Percentiles rank a stretch among this genome's conserved stretches.
Conservation (phyloP, 2,888 invertebrate genomes). For the Trachelus iudaicus region DNA sequence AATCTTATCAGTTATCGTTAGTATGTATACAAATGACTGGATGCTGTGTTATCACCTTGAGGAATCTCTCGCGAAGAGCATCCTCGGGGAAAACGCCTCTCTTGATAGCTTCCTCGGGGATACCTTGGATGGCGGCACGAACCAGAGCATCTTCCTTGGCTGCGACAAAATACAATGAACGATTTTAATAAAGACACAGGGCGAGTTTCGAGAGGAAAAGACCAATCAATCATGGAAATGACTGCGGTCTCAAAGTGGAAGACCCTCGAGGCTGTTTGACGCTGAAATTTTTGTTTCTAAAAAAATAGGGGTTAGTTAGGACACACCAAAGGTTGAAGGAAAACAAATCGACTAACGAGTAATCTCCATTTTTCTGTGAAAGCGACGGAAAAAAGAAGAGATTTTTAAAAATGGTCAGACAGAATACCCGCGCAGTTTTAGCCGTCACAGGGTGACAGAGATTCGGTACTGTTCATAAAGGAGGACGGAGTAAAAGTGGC, state of each 20-base stretch:
- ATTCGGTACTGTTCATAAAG: too few species aligned
- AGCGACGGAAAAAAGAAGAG: background rate
- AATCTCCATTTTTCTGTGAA: background rate
- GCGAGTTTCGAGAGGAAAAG: background rate
- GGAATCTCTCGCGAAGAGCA: constrained; percentile 85
- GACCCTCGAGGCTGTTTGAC: too few species aligned
- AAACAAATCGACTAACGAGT: background rate
- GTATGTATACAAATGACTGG: constrained; percentile 18
- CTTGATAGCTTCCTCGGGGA: constrained; percentile 80
- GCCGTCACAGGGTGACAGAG: background rate
- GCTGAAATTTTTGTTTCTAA: too few species aligned
- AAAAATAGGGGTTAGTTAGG: too few species aligned
- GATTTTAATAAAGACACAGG: background rate
- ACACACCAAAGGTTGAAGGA: background rate
- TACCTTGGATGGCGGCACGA: constrained; percentile 77
- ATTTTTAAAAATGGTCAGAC: background rate
- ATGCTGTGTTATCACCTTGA: constrained; percentile 67
- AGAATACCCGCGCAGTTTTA: background rate
- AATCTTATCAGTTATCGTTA: constrained; percentile 8
- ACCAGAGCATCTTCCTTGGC: constrained; percentile 85
- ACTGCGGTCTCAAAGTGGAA: background rate
- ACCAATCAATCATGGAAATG: background rate
- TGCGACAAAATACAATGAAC: constrained; percentile 49
- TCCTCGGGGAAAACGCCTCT: constrained; percentile 92
- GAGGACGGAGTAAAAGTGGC: too few species aligned